These are phyloP conservation scores for Erythrocercus mccallii DNA, from an alignment of 2,113 vertebrate genomes.

Conservation along the genomic window DNA sequence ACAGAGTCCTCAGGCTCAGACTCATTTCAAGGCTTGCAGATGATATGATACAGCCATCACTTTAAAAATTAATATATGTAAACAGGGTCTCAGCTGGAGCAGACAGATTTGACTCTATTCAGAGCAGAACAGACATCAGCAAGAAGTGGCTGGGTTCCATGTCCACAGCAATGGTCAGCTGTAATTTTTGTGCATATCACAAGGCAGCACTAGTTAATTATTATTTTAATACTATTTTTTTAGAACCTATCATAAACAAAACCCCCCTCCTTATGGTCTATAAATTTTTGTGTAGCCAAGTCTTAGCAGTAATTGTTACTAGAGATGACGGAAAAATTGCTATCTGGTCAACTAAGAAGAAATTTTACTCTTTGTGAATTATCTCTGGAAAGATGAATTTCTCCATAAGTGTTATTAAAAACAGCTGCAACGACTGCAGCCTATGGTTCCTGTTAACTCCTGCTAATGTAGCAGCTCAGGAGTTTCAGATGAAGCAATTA, in stretches of 20 bases:
- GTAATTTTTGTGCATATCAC: neutral
- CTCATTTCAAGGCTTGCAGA: neutral
- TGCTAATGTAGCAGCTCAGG: neutral
- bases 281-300: neutral
- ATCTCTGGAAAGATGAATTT: neutral
- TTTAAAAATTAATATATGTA: neutral
- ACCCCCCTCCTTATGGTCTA: neutral
- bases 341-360: neutral
- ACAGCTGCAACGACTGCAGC: neutral
- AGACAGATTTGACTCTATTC: neutral
- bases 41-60: neutral
- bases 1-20: neutral
- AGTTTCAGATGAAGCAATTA: neutral
- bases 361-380: neutral
- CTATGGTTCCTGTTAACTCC: neutral
- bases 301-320: neutral
- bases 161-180: neutral
- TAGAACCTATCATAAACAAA: neutral
- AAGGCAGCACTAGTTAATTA: neutral
- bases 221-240: neutral
- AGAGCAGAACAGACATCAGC: neutral
- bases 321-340: neutral
- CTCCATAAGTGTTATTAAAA: neutral
- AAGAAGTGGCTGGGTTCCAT: neutral
- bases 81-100: neutral